Evolutionary conservation across 2,113 vertebrate genomes (phyloP).

Genomic region (Lepisosteus osseus): DNA sequence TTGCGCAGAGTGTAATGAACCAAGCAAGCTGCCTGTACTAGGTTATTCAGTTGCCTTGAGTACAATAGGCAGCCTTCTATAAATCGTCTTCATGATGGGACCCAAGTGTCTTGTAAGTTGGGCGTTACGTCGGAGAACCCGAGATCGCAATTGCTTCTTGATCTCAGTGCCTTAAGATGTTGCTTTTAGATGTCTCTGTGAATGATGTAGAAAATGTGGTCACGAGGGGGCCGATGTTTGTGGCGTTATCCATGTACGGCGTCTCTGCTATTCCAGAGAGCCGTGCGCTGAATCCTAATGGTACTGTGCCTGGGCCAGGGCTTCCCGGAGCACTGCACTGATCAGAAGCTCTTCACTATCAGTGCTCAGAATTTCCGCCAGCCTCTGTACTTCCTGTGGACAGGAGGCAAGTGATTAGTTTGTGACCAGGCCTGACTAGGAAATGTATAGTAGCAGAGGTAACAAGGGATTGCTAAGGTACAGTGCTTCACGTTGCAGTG

Average conservation of each 20-base stretch:
- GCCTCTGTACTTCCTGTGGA: too few relatives aligned
- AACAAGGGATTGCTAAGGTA: too few relatives aligned
- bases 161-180: constrained; percentile 23
- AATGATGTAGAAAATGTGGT: constrained; percentile 24
- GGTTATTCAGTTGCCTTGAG: not conserved
- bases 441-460: too few relatives aligned
- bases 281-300: constrained; percentile 44
- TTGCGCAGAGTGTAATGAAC: constrained; percentile 34
- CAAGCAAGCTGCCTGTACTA: constrained; percentile 20
- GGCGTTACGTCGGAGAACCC: constrained; percentile 10
- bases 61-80: not conserved
- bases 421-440: too few relatives aligned
- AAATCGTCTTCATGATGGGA: constrained; percentile 17
- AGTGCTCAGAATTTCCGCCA: too few relatives aligned
- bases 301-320: not conserved
- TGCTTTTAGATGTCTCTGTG: constrained; percentile 22
- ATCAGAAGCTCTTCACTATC: too few relatives aligned
- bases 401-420: too few relatives aligned
- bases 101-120: constrained; percentile 30
- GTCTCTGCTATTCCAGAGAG: constrained; percentile 27
- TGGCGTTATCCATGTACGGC: constrained; percentile 29
- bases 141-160: constrained; percentile 40
- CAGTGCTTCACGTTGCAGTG: too few relatives aligned
- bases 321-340: too few relatives aligned
- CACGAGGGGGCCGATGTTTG: not conserved